Evolutionary conservation across 2,888 invertebrate species (phyloP), one percentile per base, ranked within the genome.

Genomic region (Tetrapedia diversipes): DNA sequence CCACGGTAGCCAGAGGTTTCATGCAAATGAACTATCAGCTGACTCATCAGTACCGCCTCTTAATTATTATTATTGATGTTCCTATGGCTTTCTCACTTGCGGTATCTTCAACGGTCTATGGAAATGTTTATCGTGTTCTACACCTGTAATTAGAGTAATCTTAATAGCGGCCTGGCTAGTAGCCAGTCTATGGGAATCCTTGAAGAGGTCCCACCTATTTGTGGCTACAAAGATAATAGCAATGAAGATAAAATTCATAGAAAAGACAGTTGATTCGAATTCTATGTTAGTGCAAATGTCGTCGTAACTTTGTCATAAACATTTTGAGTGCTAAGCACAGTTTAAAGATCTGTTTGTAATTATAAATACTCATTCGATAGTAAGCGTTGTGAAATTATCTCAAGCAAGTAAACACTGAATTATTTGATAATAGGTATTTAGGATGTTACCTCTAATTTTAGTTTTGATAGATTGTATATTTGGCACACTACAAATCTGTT

Each of bases 21-120:
- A 78, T 78, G 77, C 74, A 77, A 77, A 82, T 80, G 53, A 68
- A 56, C 69, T 57, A 71, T 80, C 74, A 67, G 47, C 60, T 66
- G 74, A 80, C 67, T 77, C 74, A 63, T 80, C 82, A 49, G 65
- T 53, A 39, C 63, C 67, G 70, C 80, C 67, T 64, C 77, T 73
- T 65, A 47, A 80, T 83, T 69, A 77, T 82, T 71, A 47, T 78
- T 65, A 82, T 82, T 78, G 80, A 80, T 75, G 64, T 67, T 43
- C 47, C 64, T 49, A 47, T 27, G 59, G 74, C 51, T 32, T 70
- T 70, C 70, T 61, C 66, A 59, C 69, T 19, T 59, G 39, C 29
- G 54, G 45, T 70, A 59, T 49, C 64, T 41, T 10, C 43, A n/a
- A 37, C 39, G 22, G 10, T 49, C 32, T n/a, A 14, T 11, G 14